Evolutionary conservation across 2,888 invertebrate species (phyloP).

Genomic region (Drosophila nr. perissopoda): DNA sequence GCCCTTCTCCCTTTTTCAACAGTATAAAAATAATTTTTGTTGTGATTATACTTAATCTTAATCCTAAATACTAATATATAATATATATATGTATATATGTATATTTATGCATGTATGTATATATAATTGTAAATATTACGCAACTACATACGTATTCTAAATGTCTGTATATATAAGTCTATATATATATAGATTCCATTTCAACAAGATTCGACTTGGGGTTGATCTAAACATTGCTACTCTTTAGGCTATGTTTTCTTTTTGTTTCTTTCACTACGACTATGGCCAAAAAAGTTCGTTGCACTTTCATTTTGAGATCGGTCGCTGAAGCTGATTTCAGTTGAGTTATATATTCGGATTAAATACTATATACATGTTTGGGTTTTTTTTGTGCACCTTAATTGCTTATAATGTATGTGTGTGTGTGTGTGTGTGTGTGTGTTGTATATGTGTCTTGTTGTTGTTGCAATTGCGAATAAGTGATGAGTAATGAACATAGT

Average conservation of each 20-base stretch:
- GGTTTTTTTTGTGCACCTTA: conserved; percentile 42
- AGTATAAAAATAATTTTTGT: conserved; percentile 79
- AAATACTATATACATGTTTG: conserved; percentile 52
- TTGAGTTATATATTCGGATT: conserved; percentile 46
- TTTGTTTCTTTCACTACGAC: conserved; percentile 53
- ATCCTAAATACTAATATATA: conserved; percentile 53
- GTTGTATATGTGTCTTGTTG: conserved; percentile 17
- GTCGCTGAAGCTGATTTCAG: conserved; percentile 80
- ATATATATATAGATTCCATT: conserved; percentile 46
- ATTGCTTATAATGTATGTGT: conserved; percentile 25
- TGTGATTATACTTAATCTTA: conserved; percentile 74
- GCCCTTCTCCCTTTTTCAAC: conserved; percentile 46
- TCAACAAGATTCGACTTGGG: conserved; percentile 55
- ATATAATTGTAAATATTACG: conserved; percentile 71
- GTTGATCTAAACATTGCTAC: conserved; percentile 54
- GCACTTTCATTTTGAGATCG: conserved; percentile 75
- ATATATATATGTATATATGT: conserved; percentile 48
- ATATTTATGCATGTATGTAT: conserved; percentile 39
- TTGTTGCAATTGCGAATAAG: conserved; percentile 50
- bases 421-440: neutral
- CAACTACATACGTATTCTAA: conserved; percentile 77
- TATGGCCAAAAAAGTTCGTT: conserved; percentile 75
- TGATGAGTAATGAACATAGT: conserved; percentile 50
- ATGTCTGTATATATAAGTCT: conserved; percentile 53
- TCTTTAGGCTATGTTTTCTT: conserved; percentile 46